Base-by-base conservation (phyloP, 1,140 invertebrate genomes). In the Drosophila bocqueti region DNA sequence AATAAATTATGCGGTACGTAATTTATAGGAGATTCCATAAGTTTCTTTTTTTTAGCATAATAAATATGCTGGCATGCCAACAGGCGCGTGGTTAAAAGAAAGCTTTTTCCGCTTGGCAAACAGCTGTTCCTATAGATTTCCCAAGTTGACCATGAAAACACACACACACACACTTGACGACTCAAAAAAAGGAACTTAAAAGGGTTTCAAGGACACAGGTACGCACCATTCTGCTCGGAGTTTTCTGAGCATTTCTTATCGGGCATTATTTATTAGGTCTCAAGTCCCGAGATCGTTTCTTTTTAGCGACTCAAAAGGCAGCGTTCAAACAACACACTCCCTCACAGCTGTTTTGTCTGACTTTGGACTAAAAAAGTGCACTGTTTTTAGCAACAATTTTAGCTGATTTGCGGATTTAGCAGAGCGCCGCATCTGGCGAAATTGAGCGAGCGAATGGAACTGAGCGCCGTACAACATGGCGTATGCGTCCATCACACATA, bases 401-500 rank as follows among this genome's bases (percentile, higher is more conserved):
- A 55, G 62, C 49, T 55, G 74, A 77, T 77, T 49, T 46, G 75
- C 60, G 60, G 42, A 40, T 24, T n/a, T 54, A 40, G 49, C 50
- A 67, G 73, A 66, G 64, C 64, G 68, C 68, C 66, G 69, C 69
- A 73, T 72, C 83, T 72, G 72, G 31, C 59, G 64, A 66, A 66
- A 66, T 66, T 66, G 65, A 87, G 57, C 81, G 69, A 89, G 81
- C 68, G 63, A 87, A 55, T 74, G 58, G 50, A 84, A 89, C 84
- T 87, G 84, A 84, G 81, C 69, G 76, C 9, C 64, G 49, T 77
- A 80, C 76, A 79, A 72, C 81, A 82, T 71, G 67, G 79, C 83
- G 83, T 83, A 86, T 89, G 81, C 77, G 69, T 64, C 66, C 42
- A 66, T 43, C 38, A 77, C 73, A 63, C 73, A 74, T 59, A 74